Base-by-base conservation (phyloP, 1,140 invertebrate species). In the Panonychus citri region DNA sequence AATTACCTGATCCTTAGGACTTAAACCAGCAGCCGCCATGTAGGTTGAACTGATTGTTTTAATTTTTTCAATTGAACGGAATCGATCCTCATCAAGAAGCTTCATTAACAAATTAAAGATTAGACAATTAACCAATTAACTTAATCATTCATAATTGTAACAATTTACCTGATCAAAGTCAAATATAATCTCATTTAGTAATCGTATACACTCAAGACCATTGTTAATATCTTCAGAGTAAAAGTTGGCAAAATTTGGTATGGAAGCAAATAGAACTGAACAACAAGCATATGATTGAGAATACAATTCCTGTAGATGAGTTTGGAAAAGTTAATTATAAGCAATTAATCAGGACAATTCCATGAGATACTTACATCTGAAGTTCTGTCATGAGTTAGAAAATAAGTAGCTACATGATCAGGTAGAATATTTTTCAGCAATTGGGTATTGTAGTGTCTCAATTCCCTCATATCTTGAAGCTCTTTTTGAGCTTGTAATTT, bases 171-270 rank as follows among this genome's bases (percentile, higher is more conserved):
- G 66, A 65, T 77, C 75, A 65, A 77, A 77, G 59, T 76, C 75
- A 39, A 71, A 86, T 64, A 97, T 94, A 59, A 98, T 97, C 75
- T 98, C 94, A 73, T 98, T 98, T 21, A 98, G 76, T 34, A 98
- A 76, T 57, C 91, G 75, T 66, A 98, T 93, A 71, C 91, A 97
- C 67, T 96, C 94, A 66, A 96, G 81, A 43, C 93, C 94, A 67
- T 90, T 87, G 69, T 89, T 90, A 48, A 91, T 83, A 68, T 91
- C 88, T 71, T 97, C 90, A 1, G 88, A 93, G 75, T 96, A 97
- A 69, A 97, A 97, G 67, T 95, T 88, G 37, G 89, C 90, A 69
- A 97, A 97, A 72, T 97, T 97, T 3, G 93, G 88, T 59, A 97
- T 94, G 42, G 87, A 91, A 10, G 90, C 93, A 69, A 97, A 97